These are phyloP conservation scores for Dicerorhinus sumatrensis DNA, from an alignment of 2,113 vertebrate species.

Conservation along the genomic window DNA sequence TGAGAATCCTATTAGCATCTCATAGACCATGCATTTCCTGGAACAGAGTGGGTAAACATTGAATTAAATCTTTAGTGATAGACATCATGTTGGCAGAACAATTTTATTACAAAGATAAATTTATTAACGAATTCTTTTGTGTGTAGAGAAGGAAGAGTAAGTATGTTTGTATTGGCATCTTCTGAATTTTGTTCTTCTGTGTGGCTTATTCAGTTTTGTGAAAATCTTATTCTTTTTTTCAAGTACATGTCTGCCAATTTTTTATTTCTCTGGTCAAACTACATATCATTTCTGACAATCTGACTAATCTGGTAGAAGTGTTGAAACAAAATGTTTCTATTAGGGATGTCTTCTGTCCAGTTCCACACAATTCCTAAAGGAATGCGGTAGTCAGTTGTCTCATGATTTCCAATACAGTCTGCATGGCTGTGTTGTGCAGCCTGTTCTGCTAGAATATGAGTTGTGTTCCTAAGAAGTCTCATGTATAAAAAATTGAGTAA, in stretches of 20 bases:
- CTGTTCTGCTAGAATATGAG: neutral
- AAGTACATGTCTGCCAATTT: slow-evolving; percentile 13
- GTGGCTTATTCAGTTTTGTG: slow-evolving; percentile 7
- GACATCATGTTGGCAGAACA: neutral
- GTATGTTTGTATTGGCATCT: neutral
- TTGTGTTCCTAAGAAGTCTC: neutral
- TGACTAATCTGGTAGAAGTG: neutral
- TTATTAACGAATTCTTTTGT: slow-evolving; percentile 19
- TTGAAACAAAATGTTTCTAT: neutral
- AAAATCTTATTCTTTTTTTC: slow-evolving; percentile 10
- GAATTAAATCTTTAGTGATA: neutral
- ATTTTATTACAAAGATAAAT: neutral
- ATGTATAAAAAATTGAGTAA: neutral
- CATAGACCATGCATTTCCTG: neutral
- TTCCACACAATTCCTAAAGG: neutral
- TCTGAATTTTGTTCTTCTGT: slow-evolving; percentile 4
- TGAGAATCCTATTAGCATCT: neutral
- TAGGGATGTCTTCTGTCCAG: neutral
- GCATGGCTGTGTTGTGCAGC: neutral
- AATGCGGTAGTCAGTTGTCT: neutral
- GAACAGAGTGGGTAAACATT: slow-evolving; percentile 4
- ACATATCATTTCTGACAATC: neutral
- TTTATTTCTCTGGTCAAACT: slow-evolving; percentile 50
- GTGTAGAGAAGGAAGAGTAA: neutral
- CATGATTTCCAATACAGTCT: neutral